Base-by-base conservation (phyloP, 2,888 invertebrate species). In the Nymphalis c-album region DNA sequence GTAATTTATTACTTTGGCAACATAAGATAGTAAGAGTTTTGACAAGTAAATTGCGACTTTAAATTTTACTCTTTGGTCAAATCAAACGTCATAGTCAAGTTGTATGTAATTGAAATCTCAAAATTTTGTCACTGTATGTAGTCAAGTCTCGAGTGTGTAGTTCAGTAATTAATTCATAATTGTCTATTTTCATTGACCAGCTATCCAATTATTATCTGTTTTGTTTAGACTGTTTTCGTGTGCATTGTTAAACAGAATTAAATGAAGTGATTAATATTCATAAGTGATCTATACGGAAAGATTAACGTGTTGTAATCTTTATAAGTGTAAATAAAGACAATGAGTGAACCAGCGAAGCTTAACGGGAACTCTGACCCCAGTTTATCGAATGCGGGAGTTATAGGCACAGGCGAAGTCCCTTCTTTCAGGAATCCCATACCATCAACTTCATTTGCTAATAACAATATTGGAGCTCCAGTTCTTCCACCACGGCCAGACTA, bases 401-500 rank as follows among this genome's bases (percentile, higher is more conserved):
- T 77, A 60, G 77, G 72, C 70, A 68, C 75, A 20, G 76, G 76
- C 17, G 78, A 76, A 46, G 73, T 71, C 1, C 79, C 80, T 8
- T 80, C 84, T 8, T 88, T 83, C 68, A 80, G 87, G 73, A 84
- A 85, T 69, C 76, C 84, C 7, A 76, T 83, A 22, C 86, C 88
- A 20, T 78, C 85, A 0, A 82, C 85, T 3, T 83, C 88, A 2
- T 73, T 73, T 61, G 67, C 66, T 7, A 71, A 72, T 48, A 65
- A 58, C 35, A 63, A 55, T 18, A 75, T 66, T 16, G 75, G 77
- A 7, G 80, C 84, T 0, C 90, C 90, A 22, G 79, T 77, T 1
- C 74, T 88, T 45, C 91, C 91, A 0, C 91, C 91, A 1, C 80
- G 90, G 59, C 85, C 88, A 2, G 86, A 88, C 47, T 69, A 86